phyloP scores from a whole-genome alignment of 2,113 vertebrate species.

The Eulacestoma nigropectus region DNA sequence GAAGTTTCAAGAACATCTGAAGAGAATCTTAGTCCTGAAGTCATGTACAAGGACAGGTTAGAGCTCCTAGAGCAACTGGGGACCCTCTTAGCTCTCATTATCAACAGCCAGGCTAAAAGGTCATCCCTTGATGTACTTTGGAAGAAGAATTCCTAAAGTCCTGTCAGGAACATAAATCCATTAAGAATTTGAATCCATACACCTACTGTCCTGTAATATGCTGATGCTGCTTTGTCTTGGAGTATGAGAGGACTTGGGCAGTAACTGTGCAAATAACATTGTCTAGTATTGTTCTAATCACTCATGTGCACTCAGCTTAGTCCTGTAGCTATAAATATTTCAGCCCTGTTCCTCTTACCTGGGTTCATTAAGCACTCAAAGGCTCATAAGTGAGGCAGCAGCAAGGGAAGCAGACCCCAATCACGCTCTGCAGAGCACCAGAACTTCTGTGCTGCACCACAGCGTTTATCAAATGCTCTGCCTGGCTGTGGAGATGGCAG shows the following conservation, averaged over 20 bases:
- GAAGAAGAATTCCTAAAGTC: neutral
- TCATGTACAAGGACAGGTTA: neutral
- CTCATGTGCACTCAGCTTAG: constrained; percentile 16
- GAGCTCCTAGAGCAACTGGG: neutral
- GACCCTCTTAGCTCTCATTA: neutral
- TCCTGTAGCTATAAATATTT: constrained; percentile 48
- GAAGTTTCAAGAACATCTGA: neutral
- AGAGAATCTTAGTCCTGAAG: neutral
- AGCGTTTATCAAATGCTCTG: neutral
- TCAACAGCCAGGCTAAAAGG: neutral
- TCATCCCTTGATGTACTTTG: neutral
- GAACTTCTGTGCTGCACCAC: neutral
- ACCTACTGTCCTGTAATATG: neutral
- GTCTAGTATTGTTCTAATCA: neutral
- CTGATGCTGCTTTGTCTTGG: constrained; percentile 37
- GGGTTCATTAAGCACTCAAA: constrained; percentile 40
- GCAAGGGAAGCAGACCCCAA: neutral
- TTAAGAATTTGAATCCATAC: neutral
- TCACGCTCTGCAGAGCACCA: neutral
- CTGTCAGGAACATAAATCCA: neutral
- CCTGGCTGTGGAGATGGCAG: neutral
- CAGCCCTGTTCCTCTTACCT: constrained; percentile 1
- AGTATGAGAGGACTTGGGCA: neutral
- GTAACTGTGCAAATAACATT: neutral
- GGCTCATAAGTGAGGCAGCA: neutral